Base-by-base conservation (phyloP, 2,797 vertebrate species). In the Anguilla obscura region DNA sequence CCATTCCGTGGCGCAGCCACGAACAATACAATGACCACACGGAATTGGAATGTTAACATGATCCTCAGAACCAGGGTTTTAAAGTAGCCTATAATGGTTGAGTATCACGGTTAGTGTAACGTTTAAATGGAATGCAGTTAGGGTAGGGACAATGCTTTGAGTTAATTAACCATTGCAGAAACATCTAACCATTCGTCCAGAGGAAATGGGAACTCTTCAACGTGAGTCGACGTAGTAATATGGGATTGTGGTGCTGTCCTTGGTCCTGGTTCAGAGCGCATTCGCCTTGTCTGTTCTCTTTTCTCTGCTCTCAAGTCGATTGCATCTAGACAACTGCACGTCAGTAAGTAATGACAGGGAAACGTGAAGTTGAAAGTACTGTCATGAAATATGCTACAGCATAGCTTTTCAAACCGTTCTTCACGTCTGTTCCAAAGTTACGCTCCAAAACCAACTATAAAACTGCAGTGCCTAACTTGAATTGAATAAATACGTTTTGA, bases 191-290 rank as follows among this genome's bases (percentile, higher is more conserved):
- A 33, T 71, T 71, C n/a, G 27, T 27, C 30, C 30, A 36, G 9
- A 16, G 18, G 8, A 74, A 36, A 74, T 74, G 10, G 10, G 12
- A 74, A 12, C 27, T 30, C 30, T 16, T 74, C 7, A 74, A 33
- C 2, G 69, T 74, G 8, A 74, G n/a, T 71, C 33, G 27, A 21
- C 56, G 12, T n/a, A 40, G 54, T 83, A 21, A 45, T 54, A 18
- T 14, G 16, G 52, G 86, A 84, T 63, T 56, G 45, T 76, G 82
- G 83, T 74, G 87, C 82, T 85, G 87, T 88, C 87, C 87, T 85
- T 88, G 87, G 82, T 85, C 16, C 87, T 88, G 80, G 24, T 36
- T 33, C 83, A 52, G 45, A 27, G 21, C 24, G 21, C n/a, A n/a
- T n/a, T 24, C 7, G 14, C 69, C 69, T 74, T 36, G 33, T 30